These are phyloP conservation scores for Malurus melanocephalus DNA, from an alignment of 2,113 vertebrate genomes.

Conservation along the genomic window DNA sequence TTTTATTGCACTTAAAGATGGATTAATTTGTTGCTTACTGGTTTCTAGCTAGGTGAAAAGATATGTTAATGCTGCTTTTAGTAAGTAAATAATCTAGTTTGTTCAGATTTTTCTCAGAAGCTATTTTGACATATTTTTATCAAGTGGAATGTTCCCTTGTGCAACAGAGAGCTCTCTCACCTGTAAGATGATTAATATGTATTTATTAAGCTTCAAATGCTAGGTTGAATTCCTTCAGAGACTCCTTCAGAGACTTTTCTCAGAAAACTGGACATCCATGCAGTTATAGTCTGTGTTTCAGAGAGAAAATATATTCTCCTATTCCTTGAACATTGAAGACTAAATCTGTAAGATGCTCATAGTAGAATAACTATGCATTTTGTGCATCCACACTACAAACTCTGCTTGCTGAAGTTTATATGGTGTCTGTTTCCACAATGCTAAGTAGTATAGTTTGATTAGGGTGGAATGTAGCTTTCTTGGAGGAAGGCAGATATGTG, in stretches of 20 bases:
- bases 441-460: neutral
- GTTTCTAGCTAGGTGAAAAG: neutral
- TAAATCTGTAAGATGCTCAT: neutral
- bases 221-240: neutral
- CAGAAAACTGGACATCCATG: neutral
- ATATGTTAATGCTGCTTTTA: neutral
- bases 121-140: neutral
- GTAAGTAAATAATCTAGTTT: neutral
- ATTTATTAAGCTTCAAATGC: neutral
- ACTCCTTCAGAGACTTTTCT: neutral
- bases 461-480: neutral
- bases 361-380: neutral
- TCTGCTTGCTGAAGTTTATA: neutral
- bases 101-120: neutral
- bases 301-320: neutral
- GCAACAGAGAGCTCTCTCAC: neutral
- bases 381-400: neutral
- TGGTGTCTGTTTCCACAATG: neutral
- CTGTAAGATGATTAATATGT: neutral
- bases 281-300: neutral
- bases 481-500: neutral
- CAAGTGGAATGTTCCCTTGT: neutral
- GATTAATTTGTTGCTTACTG: neutral
- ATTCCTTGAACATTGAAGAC: neutral
- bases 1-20: neutral